Evolutionary conservation across 2,888 invertebrate species (phyloP).

Genomic region (Heteropelma amictum): DNA sequence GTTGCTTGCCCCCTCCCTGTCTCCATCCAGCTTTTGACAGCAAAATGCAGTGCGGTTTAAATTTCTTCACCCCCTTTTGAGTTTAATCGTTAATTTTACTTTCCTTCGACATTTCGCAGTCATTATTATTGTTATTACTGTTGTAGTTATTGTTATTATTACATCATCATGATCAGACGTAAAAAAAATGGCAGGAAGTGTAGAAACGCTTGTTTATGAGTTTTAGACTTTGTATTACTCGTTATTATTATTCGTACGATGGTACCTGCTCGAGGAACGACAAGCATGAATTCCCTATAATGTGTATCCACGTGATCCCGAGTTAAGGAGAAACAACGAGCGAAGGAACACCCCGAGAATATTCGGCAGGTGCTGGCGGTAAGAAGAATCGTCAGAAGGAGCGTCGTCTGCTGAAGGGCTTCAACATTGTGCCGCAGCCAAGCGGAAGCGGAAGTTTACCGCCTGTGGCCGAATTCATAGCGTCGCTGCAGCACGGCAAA

Average conservation of each 20-base stretch:
- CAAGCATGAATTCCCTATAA: slow-evolving; percentile 10
- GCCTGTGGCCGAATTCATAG: slow-evolving; percentile 89
- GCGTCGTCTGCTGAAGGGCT: slow-evolving; percentile 94
- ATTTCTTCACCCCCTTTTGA: too few species aligned
- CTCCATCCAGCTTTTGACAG: too few species aligned
- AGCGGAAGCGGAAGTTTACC: slow-evolving; percentile 80
- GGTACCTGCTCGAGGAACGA: background rate
- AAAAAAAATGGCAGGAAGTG: too few species aligned
- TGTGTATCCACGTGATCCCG: slow-evolving; percentile 4
- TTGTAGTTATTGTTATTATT: too few species aligned
- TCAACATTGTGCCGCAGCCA: slow-evolving; percentile 90
- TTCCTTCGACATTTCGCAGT: too few species aligned
- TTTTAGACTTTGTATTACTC: too few species aligned
- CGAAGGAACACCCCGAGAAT: slow-evolving; percentile 25
- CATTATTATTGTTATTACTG: too few species aligned
- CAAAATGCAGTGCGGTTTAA: too few species aligned
- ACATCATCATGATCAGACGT: too few species aligned
- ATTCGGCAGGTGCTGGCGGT: slow-evolving; percentile 87
- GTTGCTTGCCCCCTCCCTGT: too few species aligned
- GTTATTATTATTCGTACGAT: background rate
- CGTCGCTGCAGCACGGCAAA: slow-evolving; percentile 84
- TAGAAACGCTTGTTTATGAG: too few species aligned
- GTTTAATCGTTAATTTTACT: too few species aligned
- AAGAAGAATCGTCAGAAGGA: slow-evolving; percentile 97
- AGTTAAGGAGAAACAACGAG: slow-evolving; percentile 27